Conservation (phyloP, 2,113 vertebrate genomes). For the Bucco capensis region DNA sequence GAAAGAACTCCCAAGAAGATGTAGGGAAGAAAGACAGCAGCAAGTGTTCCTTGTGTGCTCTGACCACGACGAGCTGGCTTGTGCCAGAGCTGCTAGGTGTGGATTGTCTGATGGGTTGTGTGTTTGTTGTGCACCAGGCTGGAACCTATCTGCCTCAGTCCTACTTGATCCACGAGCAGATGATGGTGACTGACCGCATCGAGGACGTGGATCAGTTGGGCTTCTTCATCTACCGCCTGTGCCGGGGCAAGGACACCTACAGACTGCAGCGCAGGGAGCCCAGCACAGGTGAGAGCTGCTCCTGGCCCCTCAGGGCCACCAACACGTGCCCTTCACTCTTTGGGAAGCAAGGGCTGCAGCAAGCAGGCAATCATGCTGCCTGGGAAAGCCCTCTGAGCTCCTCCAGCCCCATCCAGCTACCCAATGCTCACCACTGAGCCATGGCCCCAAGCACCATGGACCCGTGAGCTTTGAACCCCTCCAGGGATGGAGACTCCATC, state of each 20-base stretch:
- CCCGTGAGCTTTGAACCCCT: too few species aligned
- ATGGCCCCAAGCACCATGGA: too few species aligned
- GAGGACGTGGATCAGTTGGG: constrained; percentile 87
- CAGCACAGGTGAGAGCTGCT: constrained; percentile 75
- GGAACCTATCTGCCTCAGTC: constrained; percentile 96
- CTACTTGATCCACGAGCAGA: constrained; percentile 91
- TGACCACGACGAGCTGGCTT: not conserved
- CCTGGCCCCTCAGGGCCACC: accelerated
- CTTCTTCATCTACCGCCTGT: constrained; percentile 88
- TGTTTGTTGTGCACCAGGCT: constrained; percentile 80
- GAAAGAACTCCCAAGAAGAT: too few species aligned
- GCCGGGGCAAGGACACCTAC: constrained; percentile 87
- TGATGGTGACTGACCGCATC: constrained; percentile 94
- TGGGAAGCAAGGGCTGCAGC: too few species aligned
- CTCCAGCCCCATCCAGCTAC: too few species aligned
- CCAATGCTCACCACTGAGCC: too few species aligned
- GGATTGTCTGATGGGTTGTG: too few species aligned
- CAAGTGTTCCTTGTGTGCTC: not conserved
- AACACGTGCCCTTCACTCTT: too few species aligned
- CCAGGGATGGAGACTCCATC: too few species aligned
- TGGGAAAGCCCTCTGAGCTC: too few species aligned
- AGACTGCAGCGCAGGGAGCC: constrained; percentile 86
- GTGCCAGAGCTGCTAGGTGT: too few species aligned
- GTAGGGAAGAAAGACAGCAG: not conserved
- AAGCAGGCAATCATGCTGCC: too few species aligned